Percentiles rank a stretch among this genome's conserved stretches.
Evolutionary conservation across 1,140 invertebrate genomes (phyloP).

Genomic region (Drosophila pseudoobscura): DNA sequence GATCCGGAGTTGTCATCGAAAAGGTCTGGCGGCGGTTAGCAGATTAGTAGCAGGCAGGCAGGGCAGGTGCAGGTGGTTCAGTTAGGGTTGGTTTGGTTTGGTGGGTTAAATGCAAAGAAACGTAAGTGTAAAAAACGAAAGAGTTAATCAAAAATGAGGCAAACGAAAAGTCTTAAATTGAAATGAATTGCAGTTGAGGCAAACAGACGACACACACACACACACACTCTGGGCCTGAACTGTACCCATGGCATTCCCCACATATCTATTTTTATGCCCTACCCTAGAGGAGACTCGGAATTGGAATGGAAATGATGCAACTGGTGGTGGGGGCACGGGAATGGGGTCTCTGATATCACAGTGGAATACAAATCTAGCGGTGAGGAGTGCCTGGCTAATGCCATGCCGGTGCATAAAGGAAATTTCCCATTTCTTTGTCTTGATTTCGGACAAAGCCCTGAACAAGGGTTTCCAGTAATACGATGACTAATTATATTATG

Average conservation of each 20-base stretch:
- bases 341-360: slow-evolving; percentile 3
- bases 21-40: slow-evolving; percentile 52
- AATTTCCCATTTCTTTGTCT: not conserved
- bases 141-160: slow-evolving; percentile 64
- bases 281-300: slow-evolving; percentile 51
- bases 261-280: slow-evolving; percentile 60
- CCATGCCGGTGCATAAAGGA: not conserved
- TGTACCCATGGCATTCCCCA: slow-evolving; percentile 36
- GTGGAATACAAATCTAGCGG: slow-evolving; percentile 22
- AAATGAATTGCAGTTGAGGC: slow-evolving; percentile 47
- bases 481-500: no score
- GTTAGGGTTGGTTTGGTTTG: slow-evolving; percentile 16
- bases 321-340: slow-evolving; percentile 8
- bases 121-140: slow-evolving; percentile 57
- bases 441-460: no score
- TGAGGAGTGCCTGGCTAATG: slow-evolving; percentile 14
- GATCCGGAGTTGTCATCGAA: slow-evolving; percentile 38
- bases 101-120: slow-evolving; percentile 75
- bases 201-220: not conserved
- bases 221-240: slow-evolving; percentile 18
- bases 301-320: slow-evolving; percentile 57
- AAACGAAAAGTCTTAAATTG: slow-evolving; percentile 52
- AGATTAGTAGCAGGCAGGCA: slow-evolving; percentile 42
- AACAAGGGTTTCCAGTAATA: no score
- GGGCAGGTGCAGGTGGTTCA: slow-evolving; percentile 56